Conservation (phyloP, 2,888 invertebrate genomes). For the Callosobruchus maculatus region DNA sequence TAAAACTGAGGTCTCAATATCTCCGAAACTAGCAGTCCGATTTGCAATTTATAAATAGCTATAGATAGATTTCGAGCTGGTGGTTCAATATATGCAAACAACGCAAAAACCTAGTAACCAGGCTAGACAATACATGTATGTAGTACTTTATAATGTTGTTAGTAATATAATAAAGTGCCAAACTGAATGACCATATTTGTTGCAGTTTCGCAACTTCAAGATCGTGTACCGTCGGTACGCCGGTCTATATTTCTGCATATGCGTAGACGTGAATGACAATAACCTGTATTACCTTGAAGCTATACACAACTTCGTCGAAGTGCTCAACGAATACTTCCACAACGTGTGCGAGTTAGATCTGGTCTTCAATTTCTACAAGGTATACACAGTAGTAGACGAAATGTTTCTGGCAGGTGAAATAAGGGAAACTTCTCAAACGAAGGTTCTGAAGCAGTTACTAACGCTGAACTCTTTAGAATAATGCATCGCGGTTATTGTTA, state of each 20-base stretch:
- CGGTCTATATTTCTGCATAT: slow-evolving; percentile 98
- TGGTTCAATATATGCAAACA: too few species aligned
- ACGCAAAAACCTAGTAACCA: too few species aligned
- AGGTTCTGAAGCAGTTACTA: slow-evolving; percentile 95
- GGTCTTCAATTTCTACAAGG: slow-evolving; percentile 99
- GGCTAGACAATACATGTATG: too few species aligned
- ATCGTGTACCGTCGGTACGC: slow-evolving; percentile 99
- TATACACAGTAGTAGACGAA: slow-evolving; percentile 99
- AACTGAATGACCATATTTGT: slow-evolving; percentile 10
- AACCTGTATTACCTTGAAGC: slow-evolving; percentile 98
- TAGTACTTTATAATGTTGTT: too few species aligned
- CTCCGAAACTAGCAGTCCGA: too few species aligned
- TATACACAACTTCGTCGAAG: slow-evolving; percentile 99
- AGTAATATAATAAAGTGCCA: not conserved
- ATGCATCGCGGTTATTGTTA: slow-evolving; percentile 15
- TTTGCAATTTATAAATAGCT: too few species aligned
- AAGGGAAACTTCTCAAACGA: slow-evolving; percentile 98
- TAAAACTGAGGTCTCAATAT: too few species aligned
- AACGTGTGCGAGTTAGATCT: slow-evolving; percentile 99
- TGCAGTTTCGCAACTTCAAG: slow-evolving; percentile 97
- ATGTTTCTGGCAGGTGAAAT: slow-evolving; percentile 99
- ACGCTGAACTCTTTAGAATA: slow-evolving; percentile 97
- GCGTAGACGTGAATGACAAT: slow-evolving; percentile 99
- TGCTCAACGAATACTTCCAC: slow-evolving; percentile 98
- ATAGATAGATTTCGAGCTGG: too few species aligned